Base-by-base conservation (phyloP, 2,797 vertebrate species). In the Chaetophractus vellerosus region DNA sequence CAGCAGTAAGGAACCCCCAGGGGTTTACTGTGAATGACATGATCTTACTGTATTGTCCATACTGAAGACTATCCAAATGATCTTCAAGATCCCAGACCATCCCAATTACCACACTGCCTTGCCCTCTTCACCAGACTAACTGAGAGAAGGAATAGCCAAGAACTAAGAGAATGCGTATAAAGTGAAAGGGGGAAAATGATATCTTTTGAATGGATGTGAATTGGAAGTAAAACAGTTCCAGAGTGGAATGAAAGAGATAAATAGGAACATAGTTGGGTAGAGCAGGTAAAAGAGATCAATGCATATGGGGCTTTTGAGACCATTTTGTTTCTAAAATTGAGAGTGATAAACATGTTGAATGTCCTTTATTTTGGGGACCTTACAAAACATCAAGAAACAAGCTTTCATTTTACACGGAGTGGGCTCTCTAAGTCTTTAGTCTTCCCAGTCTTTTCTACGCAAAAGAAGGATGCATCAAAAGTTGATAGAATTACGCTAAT, bases 21-120 rank as follows among this genome's bases (percentile, higher is more conserved):
- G 19, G 48, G 18, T 87, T 90, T 83, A 52, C 48, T 72, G 38
- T 12, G 45, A 48, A 15, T 15, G 26, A 71, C 26, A 59, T 24
- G 64, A 55, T 52, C 18, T 76, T 52, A 48, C 5, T 28, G 9
- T n/a, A 76, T 52, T 57, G 19, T 18, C 45, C 45, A 9, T 52
- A 95, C 61, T 15, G 61, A 87, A 55, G 50, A 31, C 57, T 78
- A 41, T 6, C 11, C 26, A 9, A 55, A 50, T 57, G n/a, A 78
- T 28, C 86, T 83, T 83, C 92, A 85, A 84, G 81, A 68, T 84
- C 72, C 8, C 26, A 38, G 41, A 52, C 7, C n/a, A 68, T 87
- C 16, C 10, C 26, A 80, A 12, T 71, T 87, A 88, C 31, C 57
- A 24, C 5, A 69, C 50, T 36, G 28, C 83, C 66, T 79, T 93